Base-by-base conservation (phyloP, 2,113 vertebrate genomes). In the Bambusicola thoracicus region DNA sequence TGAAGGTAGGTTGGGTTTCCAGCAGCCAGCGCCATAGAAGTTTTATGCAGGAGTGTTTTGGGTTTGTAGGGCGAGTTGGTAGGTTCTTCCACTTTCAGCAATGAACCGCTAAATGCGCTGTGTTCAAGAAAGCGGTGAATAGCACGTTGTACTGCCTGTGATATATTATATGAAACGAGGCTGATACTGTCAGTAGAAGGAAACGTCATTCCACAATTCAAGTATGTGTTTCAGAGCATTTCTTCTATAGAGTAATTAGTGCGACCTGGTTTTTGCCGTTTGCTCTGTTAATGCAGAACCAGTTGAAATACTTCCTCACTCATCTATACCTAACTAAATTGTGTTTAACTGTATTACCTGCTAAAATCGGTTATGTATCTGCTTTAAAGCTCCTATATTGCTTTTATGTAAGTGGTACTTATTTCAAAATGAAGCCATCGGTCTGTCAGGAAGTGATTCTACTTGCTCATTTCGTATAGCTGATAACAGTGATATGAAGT, bases 91-190 rank as follows among this genome's bases (percentile, higher is more conserved):
- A 5, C 49, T 85, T 69, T 11, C 17, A 90, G 58, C 40, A 13
- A 25, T 30, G 21, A 81, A 34, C 40, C 53, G 29, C 30, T 48
- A 7, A 34, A 51, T 65, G 24, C 27, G 21, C 29, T 24, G 0
- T 6, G 8, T 49, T 46, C n/a, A 25, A n/a, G n/a, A 2, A 59
- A 53, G 49, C 13, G 21, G 48, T 25, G 69, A 62, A 29, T 69
- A 46, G 10, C 24, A 3, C 1, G 0, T 24, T 58, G 30, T 15
- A 5, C 27, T 56, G 55, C n/a, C 81, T 53, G 38, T 14, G 67
- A 29, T 18, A 7, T 4, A 6, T 24, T 27, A 10, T 0, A 1
- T 69, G 22, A 41, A 41, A 9, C 19, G 5, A 2, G 11, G 7
- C 7, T 70, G 65, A 56, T 32, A 21, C 10, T 55, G 61, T 48